Evolutionary conservation across 2,797 vertebrate species (phyloP), one percentile per base, ranked within the genome.

Genomic region (Myotis myotis): DNA sequence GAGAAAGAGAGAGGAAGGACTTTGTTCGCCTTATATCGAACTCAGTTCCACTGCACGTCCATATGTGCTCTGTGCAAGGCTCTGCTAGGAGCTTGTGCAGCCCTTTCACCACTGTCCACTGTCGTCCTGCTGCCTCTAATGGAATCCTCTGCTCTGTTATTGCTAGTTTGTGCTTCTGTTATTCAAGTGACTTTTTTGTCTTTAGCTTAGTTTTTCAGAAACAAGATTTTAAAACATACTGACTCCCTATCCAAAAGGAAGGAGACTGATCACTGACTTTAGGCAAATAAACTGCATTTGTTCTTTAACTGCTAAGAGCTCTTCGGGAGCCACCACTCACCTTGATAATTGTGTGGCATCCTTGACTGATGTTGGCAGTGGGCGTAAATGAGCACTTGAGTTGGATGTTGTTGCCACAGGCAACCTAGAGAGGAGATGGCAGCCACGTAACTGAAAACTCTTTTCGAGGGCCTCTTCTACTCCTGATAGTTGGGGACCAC

Each of bases 171-270:
- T 79, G 25, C 62, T 57, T 33, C 10, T 68, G 1, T 82, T 85
- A 22, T 71, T 89, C 36, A 19, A 13, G 12, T 84, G 20, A 23
- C 23, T 85, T 75, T 89, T 91, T 82, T 68, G 13, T 17, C 9
- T 10, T 87, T 87, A 85, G 74, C 92, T 92, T 83, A 41, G 4
- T 70, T 79, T 80, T 94, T 36, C 91, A n/a, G 12, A 70, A 60
- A 36, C 22, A 19, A 51, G 8, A 38, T 87, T 90, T 60, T 83
- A 91, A 94, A 76, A 55, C 13, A 10, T 83, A 87, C 38, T 55
- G 89, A 96, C 57, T 47, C 87, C 57, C 60, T 87, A 57, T 78
- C n/a, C 87, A 41, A 68, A 88, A 95, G 79, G 41, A 91, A 97
- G 70, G 51, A 80, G 96, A 83, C 22, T 71, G 87, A 71, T 95